Conservation (phyloP, 2,888 invertebrate species). For the Encarsia formosa region DNA sequence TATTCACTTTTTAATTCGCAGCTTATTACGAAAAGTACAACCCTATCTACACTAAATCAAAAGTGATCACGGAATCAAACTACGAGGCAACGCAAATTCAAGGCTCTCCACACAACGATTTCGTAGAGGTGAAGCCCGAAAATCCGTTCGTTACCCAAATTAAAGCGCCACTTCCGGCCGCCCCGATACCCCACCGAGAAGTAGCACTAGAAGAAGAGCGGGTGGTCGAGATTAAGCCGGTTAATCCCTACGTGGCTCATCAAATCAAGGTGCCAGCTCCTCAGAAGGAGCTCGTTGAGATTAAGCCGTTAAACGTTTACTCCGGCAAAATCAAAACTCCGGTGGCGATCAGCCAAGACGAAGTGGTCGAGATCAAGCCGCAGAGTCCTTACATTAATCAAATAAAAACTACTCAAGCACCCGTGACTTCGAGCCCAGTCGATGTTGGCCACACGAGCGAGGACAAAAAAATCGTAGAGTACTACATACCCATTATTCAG, state of each 20-base stretch:
- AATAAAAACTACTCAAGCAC: neutral
- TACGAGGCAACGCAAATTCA: slow-evolving; percentile 41
- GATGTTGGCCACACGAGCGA: neutral
- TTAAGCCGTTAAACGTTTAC: neutral
- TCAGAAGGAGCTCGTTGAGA: neutral
- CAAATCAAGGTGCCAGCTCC: neutral
- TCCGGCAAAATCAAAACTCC: neutral
- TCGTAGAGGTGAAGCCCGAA: neutral
- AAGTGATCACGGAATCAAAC: slow-evolving; percentile 43
- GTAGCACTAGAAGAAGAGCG: neutral
- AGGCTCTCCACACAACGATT: slow-evolving; percentile 23
- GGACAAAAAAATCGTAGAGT: slow-evolving; percentile 36
- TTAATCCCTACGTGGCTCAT: no score
- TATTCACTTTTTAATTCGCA: neutral
- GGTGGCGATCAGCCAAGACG: neutral
- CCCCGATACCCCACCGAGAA: neutral
- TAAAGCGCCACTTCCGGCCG: slow-evolving; percentile 4
- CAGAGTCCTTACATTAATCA: slow-evolving; percentile 4
- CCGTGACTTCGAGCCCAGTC: neutral
- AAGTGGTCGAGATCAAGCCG: slow-evolving; percentile 9
- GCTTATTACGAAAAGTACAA: slow-evolving; percentile 27
- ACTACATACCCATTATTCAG: slow-evolving; percentile 39
- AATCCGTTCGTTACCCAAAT: slow-evolving; percentile 18
- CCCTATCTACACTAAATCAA: slow-evolving; percentile 33
- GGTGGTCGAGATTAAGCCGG: neutral